phyloP scores from a whole-genome alignment of 2,797 vertebrate species.

The Lepilemur septentrionalis region DNA sequence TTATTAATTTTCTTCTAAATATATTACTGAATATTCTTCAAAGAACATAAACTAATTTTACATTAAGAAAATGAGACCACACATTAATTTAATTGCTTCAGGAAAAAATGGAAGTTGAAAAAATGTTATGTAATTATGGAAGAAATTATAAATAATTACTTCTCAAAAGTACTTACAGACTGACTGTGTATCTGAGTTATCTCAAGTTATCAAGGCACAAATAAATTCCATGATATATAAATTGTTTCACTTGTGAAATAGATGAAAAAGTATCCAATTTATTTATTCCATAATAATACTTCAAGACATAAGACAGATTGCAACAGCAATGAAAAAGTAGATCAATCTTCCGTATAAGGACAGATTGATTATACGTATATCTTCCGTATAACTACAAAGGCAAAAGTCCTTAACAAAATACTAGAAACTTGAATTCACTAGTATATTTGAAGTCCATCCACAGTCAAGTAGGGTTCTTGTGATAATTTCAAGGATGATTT shows the following conservation, averaged over 20 bases:
- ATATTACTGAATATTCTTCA: not conserved
- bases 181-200: not conserved
- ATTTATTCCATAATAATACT: not conserved
- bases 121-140: not conserved
- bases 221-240: not conserved
- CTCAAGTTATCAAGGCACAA: not conserved
- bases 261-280: not conserved
- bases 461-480: not conserved
- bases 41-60: not conserved
- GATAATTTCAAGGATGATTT: not conserved
- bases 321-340: not conserved
- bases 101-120: not conserved
- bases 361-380: too few species aligned
- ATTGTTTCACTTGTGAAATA: not conserved
- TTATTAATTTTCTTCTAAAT: not conserved
- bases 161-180: not conserved
- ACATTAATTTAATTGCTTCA: not conserved
- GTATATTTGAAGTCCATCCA: not conserved
- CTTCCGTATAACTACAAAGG: not conserved
- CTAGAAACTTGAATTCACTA: not conserved
- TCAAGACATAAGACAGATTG: not conserved
- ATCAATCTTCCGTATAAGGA: not conserved
- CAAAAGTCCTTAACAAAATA: not conserved
- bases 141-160: slow-evolving; percentile 4
- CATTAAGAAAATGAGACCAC: not conserved